These are phyloP conservation scores for Sinodicranocentrus sp. DNA, from an alignment of 2,888 invertebrate genomes.

Conservation along the genomic window DNA sequence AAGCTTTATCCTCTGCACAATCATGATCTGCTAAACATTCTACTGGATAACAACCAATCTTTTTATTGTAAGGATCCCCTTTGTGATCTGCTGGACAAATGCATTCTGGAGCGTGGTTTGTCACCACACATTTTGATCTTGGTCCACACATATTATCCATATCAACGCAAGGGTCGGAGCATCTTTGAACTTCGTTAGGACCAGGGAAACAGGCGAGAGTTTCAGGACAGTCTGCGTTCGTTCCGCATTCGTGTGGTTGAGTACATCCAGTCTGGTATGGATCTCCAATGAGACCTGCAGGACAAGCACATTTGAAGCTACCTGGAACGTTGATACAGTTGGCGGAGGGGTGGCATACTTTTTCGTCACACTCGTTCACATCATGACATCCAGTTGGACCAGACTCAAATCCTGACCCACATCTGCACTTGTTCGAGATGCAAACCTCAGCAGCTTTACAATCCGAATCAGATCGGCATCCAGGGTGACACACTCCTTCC, in stretches of 20 bases:
- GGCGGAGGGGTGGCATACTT: constrained; percentile 89
- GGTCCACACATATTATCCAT: constrained; percentile 85
- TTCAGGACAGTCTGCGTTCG: constrained; percentile 87
- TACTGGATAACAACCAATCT: constrained; percentile 92
- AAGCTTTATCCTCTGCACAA: constrained; percentile 59
- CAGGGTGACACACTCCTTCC: constrained; percentile 88
- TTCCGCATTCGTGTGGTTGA: constrained; percentile 87
- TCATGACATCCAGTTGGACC: constrained; percentile 88
- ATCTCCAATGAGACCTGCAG: constrained; percentile 81
- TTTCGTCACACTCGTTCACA: constrained; percentile 88
- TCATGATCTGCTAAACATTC: constrained; percentile 88
- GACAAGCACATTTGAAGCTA: constrained; percentile 89
- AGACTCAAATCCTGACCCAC: constrained; percentile 87
- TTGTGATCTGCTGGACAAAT: constrained; percentile 89
- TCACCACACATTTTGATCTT: constrained; percentile 87
- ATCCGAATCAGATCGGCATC: constrained; percentile 88
- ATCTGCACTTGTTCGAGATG: constrained; percentile 88
- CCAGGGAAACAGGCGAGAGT: constrained; percentile 83
- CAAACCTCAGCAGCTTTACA: constrained; percentile 89
- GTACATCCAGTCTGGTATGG: constrained; percentile 84
- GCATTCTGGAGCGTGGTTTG: constrained; percentile 84
- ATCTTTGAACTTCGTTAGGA: constrained; percentile 81
- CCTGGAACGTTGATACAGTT: constrained; percentile 89
- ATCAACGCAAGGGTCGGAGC: constrained; percentile 87
- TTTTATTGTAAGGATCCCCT: constrained; percentile 88